Base-by-base conservation (phyloP, 2,888 invertebrate genomes). In the Orthosia cruda region DNA sequence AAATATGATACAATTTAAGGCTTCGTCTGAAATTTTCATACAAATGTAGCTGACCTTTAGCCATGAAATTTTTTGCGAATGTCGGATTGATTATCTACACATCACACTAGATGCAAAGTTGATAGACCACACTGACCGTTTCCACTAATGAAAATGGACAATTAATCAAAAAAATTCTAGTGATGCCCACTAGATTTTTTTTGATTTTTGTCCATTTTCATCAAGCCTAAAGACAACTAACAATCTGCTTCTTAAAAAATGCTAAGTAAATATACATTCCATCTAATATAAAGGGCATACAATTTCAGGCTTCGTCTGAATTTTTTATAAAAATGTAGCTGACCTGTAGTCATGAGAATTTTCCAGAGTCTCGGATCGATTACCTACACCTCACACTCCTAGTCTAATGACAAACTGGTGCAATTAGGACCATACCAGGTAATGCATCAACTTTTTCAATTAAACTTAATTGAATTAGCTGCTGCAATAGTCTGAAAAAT, bases 401-500 rank as follows among this genome's bases (percentile, higher is more conserved):
- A 54, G n/a, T 59, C 45, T 45, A 71, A 61, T 76, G 82, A 67
- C 20, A 63, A 57, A 74, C 49, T 57, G 20, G n/a, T 49, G 20
- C 52, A 68, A 67, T 82, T 77, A 78, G 23, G 67, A 62, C 32
- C 55, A 61, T 59, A 40, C 45, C 23, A 52, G 55, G 57, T 58
- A 71, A 83, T 78, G 83, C 83, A 80, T 58, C 57, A 71, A 83
- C 65, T 16, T 65, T 64, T 81, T 81, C 62, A 81, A 82, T 78
- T 82, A 82, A 59, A 65, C 18, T 49, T 63, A 79, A 80, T 83
- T 79, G 62, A 71, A 83, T 71, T 32, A 79, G 57, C 57, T 70
- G n/a, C 13, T 66, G 57, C 40, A 78, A 54, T 71, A 63, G 62
- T 45, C 69, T 68, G 82, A 82, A 83, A 80, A 79, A 67, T 71